Conservation (phyloP, 2,113 vertebrate genomes). For the Heptranchias perlo region DNA sequence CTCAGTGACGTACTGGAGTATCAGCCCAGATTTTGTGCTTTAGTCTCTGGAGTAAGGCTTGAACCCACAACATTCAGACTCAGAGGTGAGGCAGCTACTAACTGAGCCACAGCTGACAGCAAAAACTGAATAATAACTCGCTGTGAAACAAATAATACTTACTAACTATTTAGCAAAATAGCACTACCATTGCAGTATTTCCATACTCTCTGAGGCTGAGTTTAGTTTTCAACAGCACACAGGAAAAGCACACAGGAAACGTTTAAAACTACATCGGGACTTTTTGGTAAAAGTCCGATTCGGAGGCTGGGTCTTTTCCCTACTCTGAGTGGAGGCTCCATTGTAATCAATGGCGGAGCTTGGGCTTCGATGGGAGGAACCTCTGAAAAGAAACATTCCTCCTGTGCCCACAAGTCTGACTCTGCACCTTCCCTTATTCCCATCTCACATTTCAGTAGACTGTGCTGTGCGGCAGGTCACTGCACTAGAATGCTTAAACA, state of each 20-base stretch:
- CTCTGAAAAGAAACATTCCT: slow-evolving; percentile 26
- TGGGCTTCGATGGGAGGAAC: background rate
- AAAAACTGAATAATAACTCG: background rate
- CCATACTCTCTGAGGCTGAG: background rate
- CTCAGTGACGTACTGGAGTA: background rate
- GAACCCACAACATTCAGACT: background rate
- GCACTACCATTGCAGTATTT: background rate
- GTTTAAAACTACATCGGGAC: background rate
- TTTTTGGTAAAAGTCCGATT: background rate
- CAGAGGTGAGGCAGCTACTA: background rate
- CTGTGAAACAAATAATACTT: background rate
- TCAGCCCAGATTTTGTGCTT: background rate
- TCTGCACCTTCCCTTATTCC: background rate
- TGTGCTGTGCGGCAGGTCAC: background rate
- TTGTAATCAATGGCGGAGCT: background rate
- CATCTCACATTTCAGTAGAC: background rate
- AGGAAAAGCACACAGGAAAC: background rate
- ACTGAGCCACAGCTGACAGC: too few relatives aligned
- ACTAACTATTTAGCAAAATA: background rate
- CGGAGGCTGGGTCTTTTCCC: background rate
- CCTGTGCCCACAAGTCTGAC: background rate
- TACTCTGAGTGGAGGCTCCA: background rate
- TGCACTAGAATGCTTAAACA: slow-evolving; percentile 14
- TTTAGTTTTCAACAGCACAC: background rate
- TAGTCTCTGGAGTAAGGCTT: background rate